A percentile compares a stretch with the other conserved stretches of the same genome.
Evolutionary conservation across 2,113 vertebrate species (phyloP).

Genomic region (Merops nubicus): DNA sequence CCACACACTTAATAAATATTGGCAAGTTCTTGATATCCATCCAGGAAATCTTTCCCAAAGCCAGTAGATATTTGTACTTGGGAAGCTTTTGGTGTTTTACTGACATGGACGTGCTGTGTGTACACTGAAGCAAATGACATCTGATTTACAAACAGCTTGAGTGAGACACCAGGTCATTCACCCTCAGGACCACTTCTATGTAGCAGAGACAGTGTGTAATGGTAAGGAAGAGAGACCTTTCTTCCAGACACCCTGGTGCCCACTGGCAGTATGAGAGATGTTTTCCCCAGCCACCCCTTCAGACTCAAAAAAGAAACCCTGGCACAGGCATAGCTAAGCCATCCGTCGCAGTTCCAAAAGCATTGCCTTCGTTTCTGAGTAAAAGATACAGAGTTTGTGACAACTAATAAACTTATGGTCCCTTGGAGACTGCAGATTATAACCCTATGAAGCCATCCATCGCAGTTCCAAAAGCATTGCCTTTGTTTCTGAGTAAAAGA

Average conservation of each 20-base stretch:
- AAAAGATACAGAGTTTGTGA: not conserved
- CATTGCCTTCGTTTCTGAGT: not conserved
- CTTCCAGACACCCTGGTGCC: not conserved
- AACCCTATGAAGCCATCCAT: not conserved
- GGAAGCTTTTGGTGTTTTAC: not conserved
- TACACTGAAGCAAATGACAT: not conserved
- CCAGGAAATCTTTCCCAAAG: not conserved
- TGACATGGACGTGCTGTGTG: not conserved
- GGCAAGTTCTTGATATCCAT: not conserved
- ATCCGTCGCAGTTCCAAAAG: not conserved
- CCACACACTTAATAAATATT: not conserved
- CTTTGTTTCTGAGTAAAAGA: not conserved
- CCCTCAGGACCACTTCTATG: not conserved
- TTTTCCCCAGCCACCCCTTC: not conserved
- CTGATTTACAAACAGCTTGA: not conserved
- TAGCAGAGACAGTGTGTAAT: not conserved
- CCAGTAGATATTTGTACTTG: not conserved
- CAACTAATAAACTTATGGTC: not conserved
- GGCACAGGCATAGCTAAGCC: not conserved
- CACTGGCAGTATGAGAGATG: rapidly evolving
- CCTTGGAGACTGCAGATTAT: not conserved
- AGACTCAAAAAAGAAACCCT: not conserved
- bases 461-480: not conserved
- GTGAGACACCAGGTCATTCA: not conserved
- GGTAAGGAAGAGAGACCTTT: rapidly evolving